Evolutionary conservation across 1,140 invertebrate genomes (phyloP).

Genomic region (Drosophila ficusphila): DNA sequence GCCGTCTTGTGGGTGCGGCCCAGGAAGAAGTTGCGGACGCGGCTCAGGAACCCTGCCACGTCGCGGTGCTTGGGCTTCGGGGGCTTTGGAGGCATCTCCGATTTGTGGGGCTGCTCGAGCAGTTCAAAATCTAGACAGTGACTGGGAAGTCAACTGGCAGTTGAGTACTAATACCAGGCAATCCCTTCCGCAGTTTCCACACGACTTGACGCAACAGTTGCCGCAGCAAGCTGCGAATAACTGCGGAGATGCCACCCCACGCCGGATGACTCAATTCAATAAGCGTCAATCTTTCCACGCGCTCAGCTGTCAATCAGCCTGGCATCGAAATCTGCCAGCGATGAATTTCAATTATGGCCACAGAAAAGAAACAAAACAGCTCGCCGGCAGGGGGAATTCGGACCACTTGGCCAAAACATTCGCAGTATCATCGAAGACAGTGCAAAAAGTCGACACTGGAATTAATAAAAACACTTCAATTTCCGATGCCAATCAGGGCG

Average conservation of each 20-base stretch:
- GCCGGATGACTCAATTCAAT: slow-evolving; percentile 67
- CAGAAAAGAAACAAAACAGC: slow-evolving; percentile 50
- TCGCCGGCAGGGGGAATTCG: not conserved
- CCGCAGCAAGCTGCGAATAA: slow-evolving; percentile 12
- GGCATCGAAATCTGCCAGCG: slow-evolving; percentile 58
- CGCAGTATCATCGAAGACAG: slow-evolving; percentile 26
- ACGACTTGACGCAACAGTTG: slow-evolving; percentile 52
- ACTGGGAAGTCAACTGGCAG: slow-evolving; percentile 11
- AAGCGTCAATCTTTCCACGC: slow-evolving; percentile 66
- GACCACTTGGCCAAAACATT: slow-evolving; percentile 60
- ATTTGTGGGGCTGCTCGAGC: not conserved
- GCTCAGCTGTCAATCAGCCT: slow-evolving; percentile 66
- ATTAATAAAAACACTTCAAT: slow-evolving; percentile 82
- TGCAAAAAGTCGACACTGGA: slow-evolving; percentile 57
- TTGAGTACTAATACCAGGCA: not conserved
- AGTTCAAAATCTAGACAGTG: slow-evolving; percentile 24
- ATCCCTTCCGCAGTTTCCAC: slow-evolving; percentile 35
- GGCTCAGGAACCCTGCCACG: slow-evolving; percentile 47
- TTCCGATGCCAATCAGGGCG: slow-evolving; percentile 71
- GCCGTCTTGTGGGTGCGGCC: slow-evolving; percentile 44
- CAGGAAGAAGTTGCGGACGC: slow-evolving; percentile 57
- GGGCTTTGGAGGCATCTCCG: slow-evolving; percentile 36
- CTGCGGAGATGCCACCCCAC: slow-evolving; percentile 2
- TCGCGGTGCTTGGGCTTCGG: slow-evolving; percentile 51
- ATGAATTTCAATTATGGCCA: slow-evolving; percentile 74